Evolutionary conservation across 2,888 invertebrate genomes (phyloP), one percentile per base, ranked within the genome.

Genomic region (Adineta ricciae): DNA sequence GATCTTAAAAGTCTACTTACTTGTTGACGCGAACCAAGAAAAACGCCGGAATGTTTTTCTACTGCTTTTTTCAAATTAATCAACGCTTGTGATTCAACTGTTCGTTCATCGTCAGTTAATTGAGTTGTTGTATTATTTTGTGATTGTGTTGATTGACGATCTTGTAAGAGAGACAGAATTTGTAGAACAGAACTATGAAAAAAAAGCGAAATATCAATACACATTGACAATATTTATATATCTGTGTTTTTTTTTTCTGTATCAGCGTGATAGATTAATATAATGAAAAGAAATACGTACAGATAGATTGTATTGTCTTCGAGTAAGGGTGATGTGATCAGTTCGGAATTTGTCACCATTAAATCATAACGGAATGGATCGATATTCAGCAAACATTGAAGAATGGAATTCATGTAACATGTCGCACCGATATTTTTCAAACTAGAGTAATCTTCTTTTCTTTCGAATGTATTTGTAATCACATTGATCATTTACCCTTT

Each of bases 371-470:
- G 78, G 24, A 78, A 78, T 78, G 78, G 78, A 78, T 78, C 78
- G 41, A 90, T 89, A 90, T 91, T 90, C 88, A 90, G 91, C 83
- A 92, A 88, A 87, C 92, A 92, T 87, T 92, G 92, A 83, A 92
- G 89, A 32, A 92, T 91, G 21, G 92, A 91, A 88, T 92, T 92
- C 92, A 92, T 92, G 88, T 92, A 92, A 87, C 92, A 92, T 5
- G 92, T 92, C 82, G 92, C 92, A 19, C 92, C 92, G 73, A 91
- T 92, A 88, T 92, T 92, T 88, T 91, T 91, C 87, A 92, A 88
- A 38, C 92, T 92, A 24, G 92, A 19, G 32, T 32, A 64, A 19
- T 19, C 16, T 50, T 50, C 19, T n/a, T n/a, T n/a, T n/a, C n/a
- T n/a, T n/a, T n/a, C n/a, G n/a, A n/a, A n/a, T n/a, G n/a, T n/a